phyloP scores from a whole-genome alignment of 2,113 vertebrate genomes.

The Caloenas nicobarica region DNA sequence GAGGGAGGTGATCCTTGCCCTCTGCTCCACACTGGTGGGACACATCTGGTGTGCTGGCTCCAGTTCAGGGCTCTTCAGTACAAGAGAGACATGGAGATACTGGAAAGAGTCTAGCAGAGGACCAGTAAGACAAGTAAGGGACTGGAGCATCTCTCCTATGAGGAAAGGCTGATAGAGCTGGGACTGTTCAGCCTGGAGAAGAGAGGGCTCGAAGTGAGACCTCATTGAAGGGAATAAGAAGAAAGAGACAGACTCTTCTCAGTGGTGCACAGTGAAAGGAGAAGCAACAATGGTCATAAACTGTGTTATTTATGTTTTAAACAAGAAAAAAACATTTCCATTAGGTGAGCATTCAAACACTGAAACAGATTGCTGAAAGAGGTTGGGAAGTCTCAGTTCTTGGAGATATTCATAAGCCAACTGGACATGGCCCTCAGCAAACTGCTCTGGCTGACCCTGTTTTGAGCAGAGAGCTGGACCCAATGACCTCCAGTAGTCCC shows the following conservation, averaged over 20 bases:
- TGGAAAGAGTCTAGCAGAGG: neutral
- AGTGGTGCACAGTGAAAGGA: neutral
- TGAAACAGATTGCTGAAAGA: neutral
- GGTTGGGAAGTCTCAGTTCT: neutral
- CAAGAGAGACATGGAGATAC: neutral
- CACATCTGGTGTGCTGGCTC: too few relatives aligned
- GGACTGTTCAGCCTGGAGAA: neutral
- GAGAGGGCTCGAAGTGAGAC: neutral
- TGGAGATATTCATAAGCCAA: neutral
- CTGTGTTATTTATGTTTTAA: neutral
- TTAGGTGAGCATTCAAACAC: neutral
- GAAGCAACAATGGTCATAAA: neutral
- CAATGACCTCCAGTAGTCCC: neutral
- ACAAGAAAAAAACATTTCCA: neutral
- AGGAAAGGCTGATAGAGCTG: neutral
- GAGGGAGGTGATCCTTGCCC: neutral
- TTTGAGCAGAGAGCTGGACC: neutral
- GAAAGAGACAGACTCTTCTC: neutral
- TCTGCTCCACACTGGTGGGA: neutral
- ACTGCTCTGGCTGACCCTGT: neutral
- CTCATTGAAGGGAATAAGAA: neutral
- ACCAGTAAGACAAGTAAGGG: neutral
- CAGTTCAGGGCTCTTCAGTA: neutral
- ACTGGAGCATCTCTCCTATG: rapidly evolving
- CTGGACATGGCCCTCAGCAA: neutral